Evolutionary conservation across 2,888 invertebrate genomes (phyloP).

Genomic region (Exephanes ischioxanthus): DNA sequence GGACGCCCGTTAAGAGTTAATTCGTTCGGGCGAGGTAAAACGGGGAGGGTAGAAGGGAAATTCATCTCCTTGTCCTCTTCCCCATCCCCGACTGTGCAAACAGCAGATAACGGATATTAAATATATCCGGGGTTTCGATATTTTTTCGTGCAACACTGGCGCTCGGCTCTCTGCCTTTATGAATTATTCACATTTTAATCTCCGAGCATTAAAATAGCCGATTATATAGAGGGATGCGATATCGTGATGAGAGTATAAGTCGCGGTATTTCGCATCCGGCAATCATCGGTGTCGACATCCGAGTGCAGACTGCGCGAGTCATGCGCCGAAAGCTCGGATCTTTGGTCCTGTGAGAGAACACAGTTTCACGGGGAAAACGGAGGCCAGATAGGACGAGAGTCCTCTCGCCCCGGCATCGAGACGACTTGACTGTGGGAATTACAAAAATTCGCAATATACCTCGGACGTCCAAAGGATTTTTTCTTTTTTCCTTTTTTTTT

Average conservation of each 20-base stretch:
- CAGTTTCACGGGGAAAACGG: not conserved
- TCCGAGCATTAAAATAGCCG: not conserved
- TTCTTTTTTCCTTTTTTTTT: not conserved
- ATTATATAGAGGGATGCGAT: not conserved
- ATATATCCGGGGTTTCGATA: slow-evolving; percentile 16
- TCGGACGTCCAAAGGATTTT: not conserved
- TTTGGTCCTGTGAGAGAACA: slow-evolving; percentile 24
- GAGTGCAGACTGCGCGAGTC: not conserved
- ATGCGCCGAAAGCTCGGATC: not conserved
- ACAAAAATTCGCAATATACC: slow-evolving; percentile 3
- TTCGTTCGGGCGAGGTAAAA: not conserved
- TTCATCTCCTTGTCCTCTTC: slow-evolving; percentile 9
- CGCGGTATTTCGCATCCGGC: too few relatives aligned
- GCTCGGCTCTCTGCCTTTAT: not conserved
- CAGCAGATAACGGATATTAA: slow-evolving; percentile 29
- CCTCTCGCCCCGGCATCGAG: slow-evolving; percentile 1
- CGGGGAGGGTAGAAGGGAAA: not conserved
- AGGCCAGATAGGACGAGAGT: not conserved
- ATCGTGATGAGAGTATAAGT: not conserved
- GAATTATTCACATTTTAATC: slow-evolving; percentile 30
- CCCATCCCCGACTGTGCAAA: slow-evolving; percentile 32
- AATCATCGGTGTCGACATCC: not conserved
- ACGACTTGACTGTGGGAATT: slow-evolving; percentile 2
- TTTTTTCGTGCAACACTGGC: slow-evolving; percentile 10
- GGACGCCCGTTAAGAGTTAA: slow-evolving; percentile 8